Base-by-base conservation (phyloP, 2,797 vertebrate species). In the Clarias fuscus region DNA sequence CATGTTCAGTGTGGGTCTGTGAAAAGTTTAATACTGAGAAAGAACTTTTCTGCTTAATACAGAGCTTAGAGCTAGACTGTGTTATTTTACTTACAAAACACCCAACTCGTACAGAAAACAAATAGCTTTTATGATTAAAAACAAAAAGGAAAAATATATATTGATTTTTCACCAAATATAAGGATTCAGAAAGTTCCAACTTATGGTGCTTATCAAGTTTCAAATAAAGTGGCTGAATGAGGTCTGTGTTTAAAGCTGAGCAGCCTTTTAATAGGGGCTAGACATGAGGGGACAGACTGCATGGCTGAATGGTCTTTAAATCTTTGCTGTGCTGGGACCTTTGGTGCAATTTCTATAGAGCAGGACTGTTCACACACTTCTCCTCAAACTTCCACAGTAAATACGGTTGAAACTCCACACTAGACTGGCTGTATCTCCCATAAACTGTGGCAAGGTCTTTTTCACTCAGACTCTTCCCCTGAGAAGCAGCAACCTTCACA, bases 201-300 rank as follows among this genome's bases (percentile, higher is more conserved):
- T 80, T 72, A 86, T 89, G 89, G 89, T 90, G 89, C 89, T 90
- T 85, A 87, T 85, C 83, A 80, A 59, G 70, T 88, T 85, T 85
- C 71, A 70, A 43, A 22, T 83, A 68, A n/a, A 70, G 68, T 67
- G 79, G 64, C 59, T 73, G 87, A 3, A 18, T 73, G 59, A 84
- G 83, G 75, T 83, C 62, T 73, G 65, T 84, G 22, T 70, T 10
- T 67, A 82, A 84, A 24, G 30, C 64, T 17, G 76, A 84, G 30
- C 68, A 22, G 59, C 59, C 20, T 84, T 75, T 84, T 64, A 24
- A 70, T 61, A 70, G 64, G 56, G 62, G 71, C 53, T 20, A 37
- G 76, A 80, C 61, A 33, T 83, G 43, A 48, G 67, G 48, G 48
- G 48, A 53, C 14, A 53, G 64, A 75, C 30, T 40, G 53, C 62